Base-by-base conservation (phyloP, 2,888 invertebrate species). In the Silvanus unidentatus region DNA sequence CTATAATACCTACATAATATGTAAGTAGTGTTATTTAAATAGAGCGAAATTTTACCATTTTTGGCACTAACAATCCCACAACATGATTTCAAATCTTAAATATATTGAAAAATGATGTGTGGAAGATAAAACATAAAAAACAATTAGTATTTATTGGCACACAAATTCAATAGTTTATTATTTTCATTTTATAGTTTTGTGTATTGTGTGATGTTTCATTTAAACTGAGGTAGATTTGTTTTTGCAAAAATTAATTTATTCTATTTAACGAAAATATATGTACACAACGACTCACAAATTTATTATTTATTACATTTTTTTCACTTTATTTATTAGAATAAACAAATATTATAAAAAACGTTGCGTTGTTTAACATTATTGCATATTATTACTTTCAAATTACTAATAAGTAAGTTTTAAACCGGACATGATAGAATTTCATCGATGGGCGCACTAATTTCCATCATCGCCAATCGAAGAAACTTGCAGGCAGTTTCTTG, bases 151-250 rank as follows among this genome's bases (percentile, higher is more conserved):
- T 52, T 12, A 32, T 32, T 32, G 32, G 32, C 32, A 32, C 32
- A 32, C 11, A 32, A 32, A 32, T 32, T 32, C 32, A 32, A 32
- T 12, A 32, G 13, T 12, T 12, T 32, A 32, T n/a, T 32, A n/a
- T n/a, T n/a, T n/a, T n/a, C n/a, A n/a, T 12, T 5, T 5, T 12
- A 12, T 32, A 32, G 32, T 32, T 12, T 32, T 32, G 32, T 32
- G 32, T 32, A 22, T 22, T 22, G 22, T 41, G 22, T 22, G 3
- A 5, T 22, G 3, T 22, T 5, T 22, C 8, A 22, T 22, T 32
- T 32, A 8, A 71, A 72, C 70, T 70, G 72, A 72, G 72, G 72
- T 72, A 72, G 72, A 62, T 70, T 62, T 63, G 68, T 70, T 62
- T n/a, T 61, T 68, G 63, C 54, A 64, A 64, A 66, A 52, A 64